Evolutionary conservation across 2,113 vertebrate genomes (phyloP).

Genomic region (Gallinago jamesoni): DNA sequence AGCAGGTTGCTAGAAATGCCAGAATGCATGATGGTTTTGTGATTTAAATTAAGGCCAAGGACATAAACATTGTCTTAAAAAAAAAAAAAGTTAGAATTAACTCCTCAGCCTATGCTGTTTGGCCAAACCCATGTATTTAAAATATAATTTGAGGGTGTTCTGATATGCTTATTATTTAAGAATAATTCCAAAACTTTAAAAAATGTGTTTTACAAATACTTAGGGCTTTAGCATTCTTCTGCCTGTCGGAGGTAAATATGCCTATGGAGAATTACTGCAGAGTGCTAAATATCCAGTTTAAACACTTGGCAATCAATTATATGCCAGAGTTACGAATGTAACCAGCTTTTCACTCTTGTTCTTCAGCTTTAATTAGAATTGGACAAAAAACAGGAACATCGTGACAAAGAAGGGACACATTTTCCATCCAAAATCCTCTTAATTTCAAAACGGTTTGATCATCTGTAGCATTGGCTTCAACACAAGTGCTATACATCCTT

Average conservation of each 20-base stretch:
- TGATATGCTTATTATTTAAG: neutral
- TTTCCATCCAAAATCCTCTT: slow-evolving; percentile 6
- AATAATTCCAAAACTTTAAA: neutral
- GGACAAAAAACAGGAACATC: slow-evolving; percentile 47
- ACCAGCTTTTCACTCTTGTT: slow-evolving; percentile 41
- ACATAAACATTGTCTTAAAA: neutral
- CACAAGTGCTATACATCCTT: slow-evolving; percentile 19
- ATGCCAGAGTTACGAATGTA: slow-evolving; percentile 19
- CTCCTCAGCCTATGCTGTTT: neutral
- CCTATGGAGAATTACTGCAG: neutral
- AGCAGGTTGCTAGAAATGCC: neutral
- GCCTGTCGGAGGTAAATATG: neutral
- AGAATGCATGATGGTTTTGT: neutral
- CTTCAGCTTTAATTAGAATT: slow-evolving; percentile 59
- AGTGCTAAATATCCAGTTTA: neutral
- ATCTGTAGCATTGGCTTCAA: slow-evolving; percentile 49
- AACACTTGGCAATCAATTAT: slow-evolving; percentile 38
- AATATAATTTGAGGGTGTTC: neutral
- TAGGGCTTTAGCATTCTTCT: neutral
- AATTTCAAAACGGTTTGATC: slow-evolving; percentile 39
- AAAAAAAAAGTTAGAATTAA: neutral
- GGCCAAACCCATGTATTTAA: neutral
- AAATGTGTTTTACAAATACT: neutral
- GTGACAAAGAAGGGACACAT: slow-evolving; percentile 33
- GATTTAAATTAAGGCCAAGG: neutral